Evolutionary conservation across 2,797 vertebrate species (phyloP).

Genomic region (Leptatherina wallacei): DNA sequence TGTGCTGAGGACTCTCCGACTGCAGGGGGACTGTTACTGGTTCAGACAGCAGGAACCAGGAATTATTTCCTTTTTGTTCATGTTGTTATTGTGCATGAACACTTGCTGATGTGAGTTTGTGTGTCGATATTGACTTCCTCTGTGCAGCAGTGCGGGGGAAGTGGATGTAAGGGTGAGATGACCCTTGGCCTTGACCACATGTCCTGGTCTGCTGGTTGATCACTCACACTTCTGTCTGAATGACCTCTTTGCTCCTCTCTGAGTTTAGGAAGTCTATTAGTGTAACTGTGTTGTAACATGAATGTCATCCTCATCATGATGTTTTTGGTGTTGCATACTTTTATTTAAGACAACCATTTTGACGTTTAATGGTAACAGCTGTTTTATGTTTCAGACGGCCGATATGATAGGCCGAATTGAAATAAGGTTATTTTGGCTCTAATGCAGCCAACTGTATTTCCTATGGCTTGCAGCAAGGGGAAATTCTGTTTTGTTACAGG

Average conservation of each 20-base stretch:
- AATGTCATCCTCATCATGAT: background rate
- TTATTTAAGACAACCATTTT: background rate
- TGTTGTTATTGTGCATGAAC: slow-evolving; percentile 36
- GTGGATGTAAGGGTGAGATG: slow-evolving; percentile 67
- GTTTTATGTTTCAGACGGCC: no score
- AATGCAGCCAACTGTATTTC: no score
- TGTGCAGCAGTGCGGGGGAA: slow-evolving; percentile 71
- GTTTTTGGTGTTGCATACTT: background rate
- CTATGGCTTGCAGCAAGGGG: no score
- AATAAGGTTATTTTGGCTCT: no score
- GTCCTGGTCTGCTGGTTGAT: slow-evolving; percentile 70
- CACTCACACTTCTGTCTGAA: slow-evolving; percentile 71
- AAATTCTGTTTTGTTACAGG: no score
- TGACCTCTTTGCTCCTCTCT: slow-evolving; percentile 53
- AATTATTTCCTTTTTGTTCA: slow-evolving; percentile 36
- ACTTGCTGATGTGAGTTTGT: slow-evolving; percentile 33
- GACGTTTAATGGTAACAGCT: no score
- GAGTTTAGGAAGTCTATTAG: slow-evolving; percentile 34
- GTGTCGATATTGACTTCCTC: slow-evolving; percentile 71
- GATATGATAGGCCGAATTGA: no score
- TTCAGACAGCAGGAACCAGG: slow-evolving; percentile 52
- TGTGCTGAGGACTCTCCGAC: slow-evolving; percentile 59
- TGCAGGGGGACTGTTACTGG: slow-evolving; percentile 61
- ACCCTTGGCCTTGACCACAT: slow-evolving; percentile 76
- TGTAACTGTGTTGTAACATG: slow-evolving; percentile 17